Percentiles rank a stretch among this genome's conserved stretches.
Evolutionary conservation across 2,113 vertebrate species (phyloP).

Genomic region (Campylomormyrus numenius): DNA sequence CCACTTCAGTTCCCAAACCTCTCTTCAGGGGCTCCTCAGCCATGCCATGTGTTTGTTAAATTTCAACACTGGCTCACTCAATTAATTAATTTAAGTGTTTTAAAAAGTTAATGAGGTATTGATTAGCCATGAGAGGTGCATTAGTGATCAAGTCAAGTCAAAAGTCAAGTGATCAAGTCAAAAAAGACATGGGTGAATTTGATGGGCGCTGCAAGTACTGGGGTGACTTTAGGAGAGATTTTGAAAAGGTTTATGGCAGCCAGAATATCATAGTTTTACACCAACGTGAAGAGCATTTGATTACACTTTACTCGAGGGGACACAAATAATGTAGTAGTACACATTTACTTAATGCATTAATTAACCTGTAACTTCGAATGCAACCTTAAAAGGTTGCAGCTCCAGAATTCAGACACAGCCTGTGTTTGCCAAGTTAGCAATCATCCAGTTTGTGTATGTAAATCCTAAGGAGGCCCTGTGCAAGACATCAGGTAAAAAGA

Average conservation of each 20-base stretch:
- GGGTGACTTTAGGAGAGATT: too few species aligned
- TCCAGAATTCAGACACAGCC: not conserved
- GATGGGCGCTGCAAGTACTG: too few species aligned
- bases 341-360: not conserved
- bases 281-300: too few species aligned
- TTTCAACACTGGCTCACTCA: not conserved
- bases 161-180: not conserved
- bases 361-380: not conserved
- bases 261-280: too few species aligned
- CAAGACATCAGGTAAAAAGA: not conserved
- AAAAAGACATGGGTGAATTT: not conserved
- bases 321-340: too few species aligned
- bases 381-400: not conserved
- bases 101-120: not conserved
- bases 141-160: not conserved
- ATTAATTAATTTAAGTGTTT: not conserved
- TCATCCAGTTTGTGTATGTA: not conserved
- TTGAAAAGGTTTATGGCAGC: too few species aligned
- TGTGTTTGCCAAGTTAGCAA: not conserved
- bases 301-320: too few species aligned
- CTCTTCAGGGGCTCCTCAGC: not conserved
- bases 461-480: not conserved
- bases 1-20: not conserved
- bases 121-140: not conserved
- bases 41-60: not conserved